Conservation (phyloP, 2,888 invertebrate genomes). For the Gari tellinella region DNA sequence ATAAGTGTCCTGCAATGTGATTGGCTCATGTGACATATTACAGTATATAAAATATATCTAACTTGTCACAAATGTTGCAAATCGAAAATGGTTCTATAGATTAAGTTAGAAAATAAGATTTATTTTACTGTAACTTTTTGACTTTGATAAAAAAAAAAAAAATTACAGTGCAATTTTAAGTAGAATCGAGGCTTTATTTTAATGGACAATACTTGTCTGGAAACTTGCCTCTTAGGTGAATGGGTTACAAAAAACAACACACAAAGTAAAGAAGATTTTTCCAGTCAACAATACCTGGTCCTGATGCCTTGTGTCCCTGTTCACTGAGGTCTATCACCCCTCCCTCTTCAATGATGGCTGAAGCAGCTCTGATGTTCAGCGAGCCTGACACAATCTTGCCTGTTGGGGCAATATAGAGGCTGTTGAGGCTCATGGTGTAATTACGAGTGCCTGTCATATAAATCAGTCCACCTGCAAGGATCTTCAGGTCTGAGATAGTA, state of each 20-base stretch:
- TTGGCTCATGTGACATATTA: no score
- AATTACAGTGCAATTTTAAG: no score
- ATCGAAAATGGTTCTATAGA: no score
- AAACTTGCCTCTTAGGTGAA: neutral
- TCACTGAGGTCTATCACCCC: conserved; percentile 54
- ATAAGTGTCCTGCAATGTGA: no score
- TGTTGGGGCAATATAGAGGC: conserved; percentile 50
- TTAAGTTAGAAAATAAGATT: no score
- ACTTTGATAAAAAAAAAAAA: no score
- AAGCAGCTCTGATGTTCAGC: conserved; percentile 31
- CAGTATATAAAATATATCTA: no score
- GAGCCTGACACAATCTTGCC: conserved; percentile 41
- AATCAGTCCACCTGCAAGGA: conserved; percentile 47
- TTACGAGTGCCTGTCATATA: conserved; percentile 40
- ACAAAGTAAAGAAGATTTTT: neutral
- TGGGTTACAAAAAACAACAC: neutral
- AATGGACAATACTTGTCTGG: no score
- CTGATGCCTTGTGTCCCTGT: conserved; percentile 31
- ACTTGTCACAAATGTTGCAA: no score
- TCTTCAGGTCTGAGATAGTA: conserved; percentile 41
- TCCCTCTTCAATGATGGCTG: conserved; percentile 61
- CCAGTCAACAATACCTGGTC: conserved; percentile 53
- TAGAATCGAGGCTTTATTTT: no score
- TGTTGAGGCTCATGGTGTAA: conserved; percentile 25
- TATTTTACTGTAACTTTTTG: no score